Base-by-base conservation (phyloP, 1,140 invertebrate species). In the Bombus confusus region DNA sequence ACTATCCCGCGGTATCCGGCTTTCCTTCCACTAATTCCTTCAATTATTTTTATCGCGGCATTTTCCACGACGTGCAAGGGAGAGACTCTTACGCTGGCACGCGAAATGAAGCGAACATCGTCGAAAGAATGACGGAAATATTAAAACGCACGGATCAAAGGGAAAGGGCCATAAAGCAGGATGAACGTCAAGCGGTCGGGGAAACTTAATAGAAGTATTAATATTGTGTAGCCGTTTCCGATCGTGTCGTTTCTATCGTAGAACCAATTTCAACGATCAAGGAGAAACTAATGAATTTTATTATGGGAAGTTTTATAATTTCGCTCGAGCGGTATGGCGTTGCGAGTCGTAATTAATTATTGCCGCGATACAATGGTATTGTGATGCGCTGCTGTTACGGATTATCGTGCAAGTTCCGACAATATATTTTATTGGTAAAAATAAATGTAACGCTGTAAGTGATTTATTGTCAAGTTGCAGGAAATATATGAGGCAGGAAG, bases 41-140 rank as follows among this genome's bases (percentile, higher is more conserved):
- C 59, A 69, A 85, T 81, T 85, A 85, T 79, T 57, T 85, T 85
- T 68, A 81, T 85, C 78, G 13, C 59, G 31, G 43, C 73, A 39
- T 84, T 43, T 22, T 10, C 22, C 47, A 22, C 25, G 28, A 18
- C 28, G 34, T 22, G 9, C n/a, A 59, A 22, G 28, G 1, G 28
- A 22, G 18, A 6, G 31, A 22, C 15, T 12, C 22, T 68, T 43
- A 37, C 28, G 31, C 41, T 78, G 2, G 47, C 37, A 59, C 22
- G 22, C 13, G 47, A 75, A 80, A 85, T 75, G 78, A 80, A 73
- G 41, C 57, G 57, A n/a, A 52, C 52, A 41, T 25, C 3, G 22
- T 3, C 22, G 41, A 41, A 80, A 57, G 28, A 39, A 25, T 12
- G 41, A 13, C 3, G 37, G 52, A 74, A 66, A 68, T 57, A 68